phyloP scores from a whole-genome alignment of 2,113 vertebrate species.

The Brachyhypopomus gauderio region DNA sequence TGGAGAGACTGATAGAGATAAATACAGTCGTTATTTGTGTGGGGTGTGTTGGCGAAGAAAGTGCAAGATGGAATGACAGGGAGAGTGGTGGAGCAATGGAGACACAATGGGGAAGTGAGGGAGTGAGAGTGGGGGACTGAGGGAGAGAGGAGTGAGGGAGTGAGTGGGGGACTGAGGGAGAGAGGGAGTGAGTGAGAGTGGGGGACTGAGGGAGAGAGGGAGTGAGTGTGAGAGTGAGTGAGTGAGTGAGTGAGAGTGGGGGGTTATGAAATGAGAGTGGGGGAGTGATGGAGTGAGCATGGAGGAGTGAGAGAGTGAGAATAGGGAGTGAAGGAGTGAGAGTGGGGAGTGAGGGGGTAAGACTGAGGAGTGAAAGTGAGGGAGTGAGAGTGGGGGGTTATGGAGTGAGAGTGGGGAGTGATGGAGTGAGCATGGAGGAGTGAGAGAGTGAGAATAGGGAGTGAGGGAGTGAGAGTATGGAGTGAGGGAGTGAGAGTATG shows the following conservation, averaged over 20 bases:
- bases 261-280: conserved; percentile 31
- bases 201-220: conserved; percentile 45
- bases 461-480: too few relatives aligned
- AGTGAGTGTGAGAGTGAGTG: neutral
- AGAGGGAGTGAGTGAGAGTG: conserved; percentile 33
- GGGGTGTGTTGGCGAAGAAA: conserved; percentile 16
- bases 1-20: conserved; percentile 79
- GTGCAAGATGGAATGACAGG: conserved; percentile 50
- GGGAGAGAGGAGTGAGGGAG: conserved; percentile 33
- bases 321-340: too few relatives aligned
- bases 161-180: too few relatives aligned
- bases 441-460: too few relatives aligned
- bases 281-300: conserved; percentile 49
- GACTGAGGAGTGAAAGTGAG: too few relatives aligned
- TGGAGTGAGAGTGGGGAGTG: too few relatives aligned
- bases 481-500: too few relatives aligned
- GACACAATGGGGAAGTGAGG: too few relatives aligned
- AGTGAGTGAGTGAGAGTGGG: conserved; percentile 38
- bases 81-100: conserved; percentile 8
- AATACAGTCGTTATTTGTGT: conserved; percentile 73
- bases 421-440: too few relatives aligned
- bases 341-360: too few relatives aligned
- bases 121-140: too few relatives aligned
- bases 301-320: conserved; percentile 58
- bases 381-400: too few relatives aligned